These are phyloP conservation scores for Pteruthius melanotis DNA, from an alignment of 2,113 vertebrate genomes.

Conservation along the genomic window DNA sequence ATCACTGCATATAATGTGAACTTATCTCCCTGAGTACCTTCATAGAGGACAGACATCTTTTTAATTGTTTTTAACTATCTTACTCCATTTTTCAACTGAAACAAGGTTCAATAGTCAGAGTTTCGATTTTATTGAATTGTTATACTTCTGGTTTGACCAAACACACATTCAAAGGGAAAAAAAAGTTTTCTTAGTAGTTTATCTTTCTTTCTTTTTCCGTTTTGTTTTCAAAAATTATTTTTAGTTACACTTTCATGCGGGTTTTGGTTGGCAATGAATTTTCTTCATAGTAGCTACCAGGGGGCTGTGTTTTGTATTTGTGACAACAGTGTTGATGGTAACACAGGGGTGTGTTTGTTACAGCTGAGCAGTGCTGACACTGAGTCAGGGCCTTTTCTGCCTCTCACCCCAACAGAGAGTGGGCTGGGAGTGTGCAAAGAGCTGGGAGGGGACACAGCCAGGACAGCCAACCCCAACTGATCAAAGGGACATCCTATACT, in stretches of 20 bases:
- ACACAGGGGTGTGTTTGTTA: background rate
- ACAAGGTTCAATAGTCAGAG: background rate
- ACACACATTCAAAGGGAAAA: fast-evolving
- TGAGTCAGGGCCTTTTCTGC: background rate
- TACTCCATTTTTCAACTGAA: background rate
- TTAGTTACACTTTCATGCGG: background rate
- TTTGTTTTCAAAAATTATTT: background rate
- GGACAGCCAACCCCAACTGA: fast-evolving
- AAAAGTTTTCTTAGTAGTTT: background rate
- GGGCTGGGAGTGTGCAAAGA: background rate
- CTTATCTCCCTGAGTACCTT: background rate
- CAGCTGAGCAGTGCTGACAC: background rate
- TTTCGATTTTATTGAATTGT: background rate
- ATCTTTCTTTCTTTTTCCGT: background rate
- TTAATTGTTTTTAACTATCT: background rate
- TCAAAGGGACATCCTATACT: background rate
- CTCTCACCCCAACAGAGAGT: background rate
- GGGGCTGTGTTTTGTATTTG: background rate
- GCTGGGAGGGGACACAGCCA: background rate
- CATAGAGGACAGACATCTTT: background rate
- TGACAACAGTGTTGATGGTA: fast-evolving
- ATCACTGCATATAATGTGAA: background rate
- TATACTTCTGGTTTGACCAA: background rate
- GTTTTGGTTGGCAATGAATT: background rate
- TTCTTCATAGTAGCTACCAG: background rate